Base-by-base conservation (phyloP, 2,888 invertebrate species). In the Conchocele bisecta region DNA sequence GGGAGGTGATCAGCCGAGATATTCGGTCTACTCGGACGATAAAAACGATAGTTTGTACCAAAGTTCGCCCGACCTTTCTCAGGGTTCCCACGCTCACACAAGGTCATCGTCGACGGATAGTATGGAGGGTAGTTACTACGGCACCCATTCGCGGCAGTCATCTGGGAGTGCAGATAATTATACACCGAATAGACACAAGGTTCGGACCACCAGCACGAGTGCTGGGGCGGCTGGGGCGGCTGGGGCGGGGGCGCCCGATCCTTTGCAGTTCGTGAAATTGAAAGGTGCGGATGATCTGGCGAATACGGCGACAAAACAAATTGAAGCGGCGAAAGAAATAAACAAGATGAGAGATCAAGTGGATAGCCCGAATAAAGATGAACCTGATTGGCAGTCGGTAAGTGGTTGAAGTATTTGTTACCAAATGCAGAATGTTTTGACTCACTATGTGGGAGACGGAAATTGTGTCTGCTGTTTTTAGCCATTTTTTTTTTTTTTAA, bases 331-430 rank as follows among this genome's bases (percentile, higher is more conserved):
- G 5, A 83, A 86, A 33, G 84, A 86, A 51, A 82, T 82, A 37
- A 86, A 85, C 53, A 83, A 83, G 50, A 79, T 84, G 41, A 76
- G 84, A 53, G 74, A 72, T 13, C 63, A 61, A 28, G 63, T 75
- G 20, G 54, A 63, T 1, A 57, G 57, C 7, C 29, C 31, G n/a
- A n/a, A 37, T 11, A 31, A n/a, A 28, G 57, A 39, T 3, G 88
- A 88, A 17, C 86, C 85, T 13, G 88, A 88, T 59, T 89, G 89
- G 88, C 88, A 88, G 65, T 85, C 87, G 53, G 89, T 90, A 76
- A 85, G 83, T 96, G 35, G 9, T n/a, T n/a, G n/a, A n/a, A n/a
- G n/a, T n/a, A n/a, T n/a, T n/a, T n/a, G n/a, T n/a, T n/a, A n/a
- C n/a, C n/a, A n/a, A n/a, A n/a, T n/a, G n/a, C n/a, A n/a, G n/a